Percentiles rank a stretch among this genome's conserved stretches.
phyloP scores from a whole-genome alignment of 2,797 vertebrate species.

The Luscinia luscinia region DNA sequence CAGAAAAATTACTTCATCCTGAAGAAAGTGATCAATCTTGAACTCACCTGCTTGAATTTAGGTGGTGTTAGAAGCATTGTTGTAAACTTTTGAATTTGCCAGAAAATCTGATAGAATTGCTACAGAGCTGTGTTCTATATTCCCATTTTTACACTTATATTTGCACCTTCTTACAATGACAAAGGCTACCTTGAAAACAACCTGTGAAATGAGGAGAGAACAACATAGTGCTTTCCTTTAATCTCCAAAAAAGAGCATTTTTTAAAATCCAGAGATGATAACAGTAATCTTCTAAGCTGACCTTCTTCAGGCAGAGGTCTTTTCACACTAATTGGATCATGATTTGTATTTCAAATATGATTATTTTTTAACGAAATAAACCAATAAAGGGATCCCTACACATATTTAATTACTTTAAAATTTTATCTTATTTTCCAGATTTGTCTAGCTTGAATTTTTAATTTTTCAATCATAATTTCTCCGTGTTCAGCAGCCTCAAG shows the following conservation, averaged over 20 bases:
- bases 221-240: not conserved
- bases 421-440: not conserved
- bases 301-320: not conserved
- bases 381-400: not conserved
- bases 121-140: not conserved
- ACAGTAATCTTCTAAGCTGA: not conserved
- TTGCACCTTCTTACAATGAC: not conserved
- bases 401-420: not conserved
- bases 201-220: not conserved
- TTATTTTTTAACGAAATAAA: not conserved
- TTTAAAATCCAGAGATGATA: not conserved
- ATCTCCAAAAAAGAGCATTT: not conserved
- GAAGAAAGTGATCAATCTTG: not conserved
- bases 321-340: not conserved
- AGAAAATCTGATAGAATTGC: not conserved
- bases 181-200: not conserved
- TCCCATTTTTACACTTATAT: not conserved
- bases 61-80: not conserved
- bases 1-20: not conserved
- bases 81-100: not conserved
- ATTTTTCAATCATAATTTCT: not conserved
- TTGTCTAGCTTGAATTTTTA: not conserved
- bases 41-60: not conserved
- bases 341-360: not conserved
- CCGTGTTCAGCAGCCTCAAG: not conserved